These are phyloP conservation scores for Pseudachorutes palmiensis DNA, from an alignment of 1,140 invertebrate species.

Conservation along the genomic window DNA sequence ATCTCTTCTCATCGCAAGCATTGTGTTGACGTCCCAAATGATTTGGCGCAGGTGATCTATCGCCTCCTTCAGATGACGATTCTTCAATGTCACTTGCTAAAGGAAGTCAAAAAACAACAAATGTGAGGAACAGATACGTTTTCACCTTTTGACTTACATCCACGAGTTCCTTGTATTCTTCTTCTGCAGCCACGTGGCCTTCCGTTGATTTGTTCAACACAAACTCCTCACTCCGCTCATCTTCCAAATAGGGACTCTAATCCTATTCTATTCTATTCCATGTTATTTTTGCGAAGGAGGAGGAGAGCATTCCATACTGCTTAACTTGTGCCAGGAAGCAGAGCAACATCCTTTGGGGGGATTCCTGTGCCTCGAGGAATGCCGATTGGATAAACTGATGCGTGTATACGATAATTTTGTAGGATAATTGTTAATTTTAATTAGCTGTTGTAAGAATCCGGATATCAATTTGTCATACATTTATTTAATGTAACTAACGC, in stretches of 20 bases:
- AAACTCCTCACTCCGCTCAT: constrained; percentile 59
- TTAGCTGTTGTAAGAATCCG: too few species aligned
- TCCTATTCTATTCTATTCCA: constrained; percentile 58
- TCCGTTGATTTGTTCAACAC: constrained; percentile 71
- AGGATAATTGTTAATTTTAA: too few species aligned
- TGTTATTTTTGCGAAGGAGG: too few species aligned
- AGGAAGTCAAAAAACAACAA: neutral
- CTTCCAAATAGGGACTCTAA: constrained; percentile 72
- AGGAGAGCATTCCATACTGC: too few species aligned
- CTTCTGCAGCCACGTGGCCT: constrained; percentile 59
- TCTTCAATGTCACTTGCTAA: constrained; percentile 74
- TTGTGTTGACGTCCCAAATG: constrained; percentile 93
- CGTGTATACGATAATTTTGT: too few species aligned
- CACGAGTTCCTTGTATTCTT: constrained; percentile 66
- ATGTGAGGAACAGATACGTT: neutral
- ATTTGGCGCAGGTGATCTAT: constrained; percentile 84
- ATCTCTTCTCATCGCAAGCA: constrained; percentile 74
- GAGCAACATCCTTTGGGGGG: too few species aligned
- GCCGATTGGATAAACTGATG: too few species aligned
- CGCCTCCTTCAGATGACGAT: constrained; percentile 84
- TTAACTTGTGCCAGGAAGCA: too few species aligned
- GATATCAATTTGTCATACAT: too few species aligned
- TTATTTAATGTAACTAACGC: too few species aligned
- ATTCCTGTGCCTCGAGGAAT: too few species aligned
- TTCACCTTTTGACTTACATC: constrained; percentile 50